Conservation (phyloP, 2,888 invertebrate species). For the Zele albiditarsus region DNA sequence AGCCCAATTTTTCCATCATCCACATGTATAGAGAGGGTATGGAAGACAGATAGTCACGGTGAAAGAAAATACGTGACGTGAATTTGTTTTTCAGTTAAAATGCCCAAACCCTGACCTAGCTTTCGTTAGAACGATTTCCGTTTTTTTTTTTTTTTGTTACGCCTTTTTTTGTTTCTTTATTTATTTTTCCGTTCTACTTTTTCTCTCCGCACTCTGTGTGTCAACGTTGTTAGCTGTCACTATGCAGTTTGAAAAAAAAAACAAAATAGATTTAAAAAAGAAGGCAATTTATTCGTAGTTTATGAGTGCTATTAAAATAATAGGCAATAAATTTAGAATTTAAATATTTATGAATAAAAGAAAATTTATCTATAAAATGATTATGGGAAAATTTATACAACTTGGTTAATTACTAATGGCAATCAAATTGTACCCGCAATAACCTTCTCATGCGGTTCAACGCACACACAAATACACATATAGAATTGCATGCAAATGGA, state of each 20-base stretch:
- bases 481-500: slow-evolving; percentile 16
- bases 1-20: slow-evolving; percentile 48
- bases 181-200: not conserved
- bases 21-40: slow-evolving; percentile 42
- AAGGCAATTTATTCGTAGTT: not conserved
- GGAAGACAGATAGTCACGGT: slow-evolving; percentile 53
- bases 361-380: not conserved
- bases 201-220: not conserved
- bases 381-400: not conserved
- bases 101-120: slow-evolving; percentile 45
- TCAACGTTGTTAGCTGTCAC: slow-evolving; percentile 7
- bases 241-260: not conserved
- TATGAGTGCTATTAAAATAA: too few species aligned
- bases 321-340: not conserved
- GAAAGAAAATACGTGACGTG: slow-evolving; percentile 51
- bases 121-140: not conserved
- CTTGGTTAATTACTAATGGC: not conserved
- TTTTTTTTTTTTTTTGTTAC: not conserved
- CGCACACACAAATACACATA: slow-evolving; percentile 1
- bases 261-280: not conserved
- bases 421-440: not conserved
- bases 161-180: not conserved
- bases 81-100: slow-evolving; percentile 47
- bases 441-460: slow-evolving; percentile 2
- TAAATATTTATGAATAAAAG: not conserved